Percentiles rank a stretch among this genome's conserved stretches.
phyloP scores from a whole-genome alignment of 2,888 invertebrate species.

The Drosophila bunnanda region DNA sequence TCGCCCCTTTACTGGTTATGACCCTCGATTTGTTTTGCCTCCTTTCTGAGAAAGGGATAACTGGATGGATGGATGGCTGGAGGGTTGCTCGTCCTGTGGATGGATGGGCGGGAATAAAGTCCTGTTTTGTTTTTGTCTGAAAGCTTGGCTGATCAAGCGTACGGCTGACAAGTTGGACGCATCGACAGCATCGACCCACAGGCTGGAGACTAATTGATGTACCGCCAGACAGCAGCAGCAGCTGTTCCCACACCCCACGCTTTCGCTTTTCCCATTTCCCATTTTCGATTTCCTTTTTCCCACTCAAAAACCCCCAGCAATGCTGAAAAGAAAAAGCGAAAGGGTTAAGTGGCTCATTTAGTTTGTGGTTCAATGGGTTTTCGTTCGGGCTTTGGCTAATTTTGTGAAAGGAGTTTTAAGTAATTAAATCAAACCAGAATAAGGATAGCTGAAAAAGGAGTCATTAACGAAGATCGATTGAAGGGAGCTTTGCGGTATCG shows the following conservation, averaged over 20 bases:
- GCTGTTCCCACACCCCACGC: constrained; percentile 30
- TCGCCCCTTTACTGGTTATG: constrained; percentile 46
- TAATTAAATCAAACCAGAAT: constrained; percentile 17
- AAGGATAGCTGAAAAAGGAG: neutral
- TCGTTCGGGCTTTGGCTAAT: constrained; percentile 51
- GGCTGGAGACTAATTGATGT: constrained; percentile 62
- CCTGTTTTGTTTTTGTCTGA: constrained; percentile 33
- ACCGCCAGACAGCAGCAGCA: constrained; percentile 35
- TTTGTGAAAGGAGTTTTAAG: constrained; percentile 45
- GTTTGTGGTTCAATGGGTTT: constrained; percentile 64
- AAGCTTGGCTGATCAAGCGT: constrained; percentile 64
- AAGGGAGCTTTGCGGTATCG: neutral
- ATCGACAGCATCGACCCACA: constrained; percentile 65
- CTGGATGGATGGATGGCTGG: neutral
- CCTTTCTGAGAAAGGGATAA: neutral
- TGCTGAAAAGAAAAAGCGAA: constrained; percentile 26
- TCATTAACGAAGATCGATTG: constrained; percentile 23
- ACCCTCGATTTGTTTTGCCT: constrained; percentile 44
- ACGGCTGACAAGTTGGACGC: constrained; percentile 60
- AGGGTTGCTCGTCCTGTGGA: neutral
- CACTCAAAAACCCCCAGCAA: neutral
- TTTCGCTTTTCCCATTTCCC: constrained; percentile 1
- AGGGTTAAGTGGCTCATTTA: constrained; percentile 71
- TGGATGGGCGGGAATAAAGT: constrained; percentile 6
- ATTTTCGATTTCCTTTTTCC: constrained; percentile 4